These are phyloP conservation scores for Alexandromys fortis DNA, from an alignment of 2,113 vertebrate species.

Conservation along the genomic window DNA sequence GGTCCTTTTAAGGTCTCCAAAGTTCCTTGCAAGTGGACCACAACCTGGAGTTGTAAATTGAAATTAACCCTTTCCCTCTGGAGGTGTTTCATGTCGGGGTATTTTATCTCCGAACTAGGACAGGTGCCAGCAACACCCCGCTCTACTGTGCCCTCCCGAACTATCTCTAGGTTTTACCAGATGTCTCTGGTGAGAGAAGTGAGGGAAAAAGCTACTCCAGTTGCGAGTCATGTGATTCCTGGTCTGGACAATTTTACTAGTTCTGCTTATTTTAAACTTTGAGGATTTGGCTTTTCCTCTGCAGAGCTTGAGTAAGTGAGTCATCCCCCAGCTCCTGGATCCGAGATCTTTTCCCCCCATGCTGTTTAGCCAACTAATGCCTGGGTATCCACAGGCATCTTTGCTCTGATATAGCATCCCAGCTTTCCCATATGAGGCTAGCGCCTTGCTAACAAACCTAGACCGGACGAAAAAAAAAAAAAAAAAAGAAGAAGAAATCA, in stretches of 20 bases:
- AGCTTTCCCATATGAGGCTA: neutral
- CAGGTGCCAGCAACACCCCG: neutral
- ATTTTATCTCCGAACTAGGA: neutral
- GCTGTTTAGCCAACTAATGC: neutral
- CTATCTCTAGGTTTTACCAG: neutral
- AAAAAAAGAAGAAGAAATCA: too few relatives aligned
- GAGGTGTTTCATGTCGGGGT: neutral
- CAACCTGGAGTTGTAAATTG: neutral
- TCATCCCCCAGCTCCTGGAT: neutral
- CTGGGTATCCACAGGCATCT: neutral
- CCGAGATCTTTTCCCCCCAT: neutral
- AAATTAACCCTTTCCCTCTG: neutral
- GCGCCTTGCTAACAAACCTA: neutral
- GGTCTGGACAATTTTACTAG: neutral
- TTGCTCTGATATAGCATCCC: neutral
- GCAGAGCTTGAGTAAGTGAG: neutral
- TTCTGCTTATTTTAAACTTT: neutral
- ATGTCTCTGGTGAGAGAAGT: too few relatives aligned
- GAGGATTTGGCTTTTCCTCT: neutral
- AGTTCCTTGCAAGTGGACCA: neutral
- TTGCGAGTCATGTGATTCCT: neutral
- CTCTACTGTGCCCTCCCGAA: too few relatives aligned
- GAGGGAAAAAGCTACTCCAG: neutral
- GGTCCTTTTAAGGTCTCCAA: neutral
- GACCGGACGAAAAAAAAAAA: too few relatives aligned